Evolutionary conservation across 2,797 vertebrate species (phyloP), one percentile per base, ranked within the genome.

Genomic region (Trachops cirrhosus): DNA sequence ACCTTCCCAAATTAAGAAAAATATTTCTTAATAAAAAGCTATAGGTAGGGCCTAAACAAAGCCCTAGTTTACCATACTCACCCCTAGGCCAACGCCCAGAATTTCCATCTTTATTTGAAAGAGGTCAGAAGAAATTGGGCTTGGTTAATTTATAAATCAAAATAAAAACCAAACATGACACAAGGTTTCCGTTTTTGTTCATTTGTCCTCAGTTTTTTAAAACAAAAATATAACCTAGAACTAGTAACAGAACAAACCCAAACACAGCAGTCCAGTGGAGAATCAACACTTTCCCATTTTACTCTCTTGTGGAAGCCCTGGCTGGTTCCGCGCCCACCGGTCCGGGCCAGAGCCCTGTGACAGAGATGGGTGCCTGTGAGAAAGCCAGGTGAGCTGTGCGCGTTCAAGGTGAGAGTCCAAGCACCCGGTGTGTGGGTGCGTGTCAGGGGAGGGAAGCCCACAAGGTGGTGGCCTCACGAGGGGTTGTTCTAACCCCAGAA

Each of bases 171-270:
- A 97, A 96, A 79, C 94, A 87, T 68, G 64, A 97, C 84, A 93
- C 84, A 89, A 86, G 24, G 12, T 96, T 97, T 96, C 70, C 86
- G 5, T 50, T 93, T 96, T 93, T 97, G 89, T 95, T 97, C 97
- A 95, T 97, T 96, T 97, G 94, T 97, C 91, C 86, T 96, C 68
- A 75, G 52, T 91, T 96, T 96, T 96, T 96, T 92, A 92, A 97
- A 97, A 93, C 62, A 96, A 29, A 89, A 90, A 39, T 91, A 74
- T 96, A 82, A 91, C 71, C 94, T 97, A 97, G 48, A 96, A 89
- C 95, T 97, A 97, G 0, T 84, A 95, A 94, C 86, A 97, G 70
- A 93, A 86, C 94, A 97, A 96, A 93, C 88, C 75, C 88, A 98
- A 96, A 95, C 91, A 91, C 92, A 80, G 96, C 95, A 80, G 85